These are phyloP conservation scores for Drosophila differens DNA, from an alignment of 2,888 invertebrate species.

Conservation along the genomic window DNA sequence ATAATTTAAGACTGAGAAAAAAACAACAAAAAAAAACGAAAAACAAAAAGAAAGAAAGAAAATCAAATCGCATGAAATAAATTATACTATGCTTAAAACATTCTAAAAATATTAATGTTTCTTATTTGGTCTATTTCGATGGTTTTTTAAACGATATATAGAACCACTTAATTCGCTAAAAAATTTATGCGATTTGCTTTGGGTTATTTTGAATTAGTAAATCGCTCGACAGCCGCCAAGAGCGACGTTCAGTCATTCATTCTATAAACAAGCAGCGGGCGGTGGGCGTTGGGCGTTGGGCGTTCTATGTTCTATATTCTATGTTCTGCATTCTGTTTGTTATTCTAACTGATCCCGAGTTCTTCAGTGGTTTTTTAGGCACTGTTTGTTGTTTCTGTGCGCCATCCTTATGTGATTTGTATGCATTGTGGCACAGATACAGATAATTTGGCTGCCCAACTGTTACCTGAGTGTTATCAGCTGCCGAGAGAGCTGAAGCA, in stretches of 20 bases:
- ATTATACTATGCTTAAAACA: constrained; percentile 62
- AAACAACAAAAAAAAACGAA: constrained; percentile 3
- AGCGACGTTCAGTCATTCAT: constrained; percentile 19
- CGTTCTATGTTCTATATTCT: neutral
- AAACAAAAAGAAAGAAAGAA: neutral
- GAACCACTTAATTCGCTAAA: constrained; percentile 45
- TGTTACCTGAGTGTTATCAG: neutral
- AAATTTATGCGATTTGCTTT: constrained; percentile 46
- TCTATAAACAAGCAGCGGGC: constrained; percentile 44
- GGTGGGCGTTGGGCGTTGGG: constrained; percentile 6
- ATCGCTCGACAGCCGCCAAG: constrained; percentile 39
- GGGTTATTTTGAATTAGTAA: constrained; percentile 28
- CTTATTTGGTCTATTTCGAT: constrained; percentile 8
- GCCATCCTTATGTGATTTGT: constrained; percentile 26
- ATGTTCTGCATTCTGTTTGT: constrained; percentile 21
- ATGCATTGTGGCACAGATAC: constrained; percentile 9
- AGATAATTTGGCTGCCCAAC: constrained; percentile 2
- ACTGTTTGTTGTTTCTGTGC: constrained; percentile 26
- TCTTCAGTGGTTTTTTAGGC: constrained; percentile 3
- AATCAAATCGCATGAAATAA: constrained; percentile 43
- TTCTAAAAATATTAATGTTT: constrained; percentile 53
- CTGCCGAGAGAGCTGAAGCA: neutral
- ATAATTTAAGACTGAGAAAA: constrained; percentile 54
- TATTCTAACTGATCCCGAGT: constrained; percentile 3
- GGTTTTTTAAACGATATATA: constrained; percentile 30